Percentiles rank a stretch among this genome's conserved stretches.
These are phyloP conservation scores for Dendrolimus pini DNA, from an alignment of 2,888 invertebrate species.

Conservation along the genomic window DNA sequence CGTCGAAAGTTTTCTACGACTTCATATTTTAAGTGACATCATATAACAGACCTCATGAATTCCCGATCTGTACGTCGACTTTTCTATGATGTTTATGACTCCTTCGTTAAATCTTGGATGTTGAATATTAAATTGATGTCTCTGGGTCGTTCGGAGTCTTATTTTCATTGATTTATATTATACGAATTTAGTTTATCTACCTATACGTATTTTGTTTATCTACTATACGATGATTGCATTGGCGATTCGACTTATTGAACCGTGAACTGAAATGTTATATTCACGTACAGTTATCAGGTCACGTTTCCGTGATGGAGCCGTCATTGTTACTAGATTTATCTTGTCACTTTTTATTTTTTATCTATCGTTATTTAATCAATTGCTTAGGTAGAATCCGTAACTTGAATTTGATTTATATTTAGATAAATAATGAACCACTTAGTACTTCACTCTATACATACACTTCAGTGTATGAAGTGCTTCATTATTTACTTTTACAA, in stretches of 20 bases:
- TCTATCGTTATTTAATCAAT: no score
- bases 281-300: not conserved
- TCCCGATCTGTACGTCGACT: constrained; percentile 28
- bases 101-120: constrained; percentile 24
- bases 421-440: no score
- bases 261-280: constrained; percentile 28
- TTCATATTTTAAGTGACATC: constrained; percentile 47
- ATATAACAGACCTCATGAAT: constrained; percentile 47
- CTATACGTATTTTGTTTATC: constrained; percentile 46
- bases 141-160: constrained; percentile 26
- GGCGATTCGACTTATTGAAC: constrained; percentile 43
- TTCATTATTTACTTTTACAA: no score
- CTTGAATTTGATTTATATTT: no score
- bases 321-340: constrained; percentile 4
- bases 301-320: not conserved
- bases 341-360: constrained; percentile 7
- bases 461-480: no score
- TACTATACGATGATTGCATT: constrained; percentile 45
- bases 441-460: no score
- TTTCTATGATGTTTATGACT: constrained; percentile 29
- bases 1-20: constrained; percentile 42
- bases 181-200: constrained; percentile 44
- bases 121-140: constrained; percentile 39
- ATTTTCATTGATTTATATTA: constrained; percentile 45
- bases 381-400: no score